Conservation (phyloP, 2,113 vertebrate species). For the Hippocampus zosterae region DNA sequence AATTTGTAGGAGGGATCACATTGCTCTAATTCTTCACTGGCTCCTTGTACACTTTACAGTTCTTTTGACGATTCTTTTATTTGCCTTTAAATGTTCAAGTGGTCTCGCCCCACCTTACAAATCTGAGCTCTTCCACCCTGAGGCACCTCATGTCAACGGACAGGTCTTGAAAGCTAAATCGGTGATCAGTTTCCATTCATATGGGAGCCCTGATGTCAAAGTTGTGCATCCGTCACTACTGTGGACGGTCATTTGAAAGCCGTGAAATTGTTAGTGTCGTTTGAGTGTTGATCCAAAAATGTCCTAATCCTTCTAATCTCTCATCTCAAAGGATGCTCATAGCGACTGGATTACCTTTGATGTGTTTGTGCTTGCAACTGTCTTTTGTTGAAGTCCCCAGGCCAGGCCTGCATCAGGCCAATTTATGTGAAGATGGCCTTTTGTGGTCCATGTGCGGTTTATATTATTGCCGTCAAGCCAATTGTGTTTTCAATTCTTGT, state of each 20-base stretch:
- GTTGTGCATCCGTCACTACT: neutral
- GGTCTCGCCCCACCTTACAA: too few species aligned
- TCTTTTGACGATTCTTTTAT: too few species aligned
- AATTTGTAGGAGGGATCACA: too few species aligned
- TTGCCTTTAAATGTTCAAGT: too few species aligned
- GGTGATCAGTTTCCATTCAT: neutral
- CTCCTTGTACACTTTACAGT: too few species aligned
- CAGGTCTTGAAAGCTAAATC: too few species aligned
- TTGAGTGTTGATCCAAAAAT: neutral
- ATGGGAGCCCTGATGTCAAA: neutral
- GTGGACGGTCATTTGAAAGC: neutral
- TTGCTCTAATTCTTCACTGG: too few species aligned
- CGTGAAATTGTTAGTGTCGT: neutral
- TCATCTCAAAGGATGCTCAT: neutral
- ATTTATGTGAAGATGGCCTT: neutral
- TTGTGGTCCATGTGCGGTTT: neutral
- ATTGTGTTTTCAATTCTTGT: conserved; percentile 18
- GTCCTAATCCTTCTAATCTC: neutral
- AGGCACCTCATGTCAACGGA: too few species aligned
- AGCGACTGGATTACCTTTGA: neutral
- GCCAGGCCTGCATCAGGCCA: neutral
- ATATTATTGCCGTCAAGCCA: neutral
- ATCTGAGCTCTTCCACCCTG: too few species aligned
- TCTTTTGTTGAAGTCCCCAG: neutral
- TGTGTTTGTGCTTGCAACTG: neutral